A percentile compares a stretch with the other conserved stretches of the same genome.
Evolutionary conservation across 2,113 vertebrate genomes (phyloP).

Genomic region (Spea bombifrons): DNA sequence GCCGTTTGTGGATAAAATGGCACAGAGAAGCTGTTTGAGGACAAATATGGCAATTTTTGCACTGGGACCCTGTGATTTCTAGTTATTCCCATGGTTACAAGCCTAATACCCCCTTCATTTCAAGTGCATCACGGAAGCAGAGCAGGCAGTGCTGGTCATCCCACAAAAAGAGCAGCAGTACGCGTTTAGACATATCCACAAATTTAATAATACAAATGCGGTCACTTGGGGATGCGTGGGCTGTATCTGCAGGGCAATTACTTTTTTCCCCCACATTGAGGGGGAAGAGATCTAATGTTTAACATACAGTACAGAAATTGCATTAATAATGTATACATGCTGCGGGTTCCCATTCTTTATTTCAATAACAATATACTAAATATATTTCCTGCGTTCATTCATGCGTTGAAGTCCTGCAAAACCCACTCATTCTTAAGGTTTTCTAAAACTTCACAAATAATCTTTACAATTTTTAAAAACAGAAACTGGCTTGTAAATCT

Average conservation of each 20-base stretch:
- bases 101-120: not conserved
- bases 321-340: not conserved
- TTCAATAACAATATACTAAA: too few species aligned
- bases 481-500: too few species aligned
- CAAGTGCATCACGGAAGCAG: not conserved
- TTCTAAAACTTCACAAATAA: too few species aligned
- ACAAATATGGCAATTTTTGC: too few species aligned
- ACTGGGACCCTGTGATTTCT: too few species aligned
- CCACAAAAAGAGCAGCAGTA: not conserved
- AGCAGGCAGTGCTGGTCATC: not conserved
- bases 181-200: slow-evolving; percentile 30
- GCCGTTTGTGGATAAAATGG: too few species aligned
- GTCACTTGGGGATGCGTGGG: not conserved
- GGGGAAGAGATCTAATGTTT: not conserved
- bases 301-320: not conserved
- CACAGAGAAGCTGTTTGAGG: too few species aligned
- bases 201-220: slow-evolving; percentile 28
- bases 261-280: not conserved
- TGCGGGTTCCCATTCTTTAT: not conserved
- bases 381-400: too few species aligned
- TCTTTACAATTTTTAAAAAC: too few species aligned
- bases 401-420: too few species aligned
- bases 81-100: too few species aligned
- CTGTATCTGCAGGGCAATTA: not conserved
- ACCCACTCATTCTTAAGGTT: too few species aligned